A percentile compares a stretch with the other conserved stretches of the same genome.
Evolutionary conservation across 2,888 invertebrate genomes (phyloP).

Genomic region (Chorisops tibialis): DNA sequence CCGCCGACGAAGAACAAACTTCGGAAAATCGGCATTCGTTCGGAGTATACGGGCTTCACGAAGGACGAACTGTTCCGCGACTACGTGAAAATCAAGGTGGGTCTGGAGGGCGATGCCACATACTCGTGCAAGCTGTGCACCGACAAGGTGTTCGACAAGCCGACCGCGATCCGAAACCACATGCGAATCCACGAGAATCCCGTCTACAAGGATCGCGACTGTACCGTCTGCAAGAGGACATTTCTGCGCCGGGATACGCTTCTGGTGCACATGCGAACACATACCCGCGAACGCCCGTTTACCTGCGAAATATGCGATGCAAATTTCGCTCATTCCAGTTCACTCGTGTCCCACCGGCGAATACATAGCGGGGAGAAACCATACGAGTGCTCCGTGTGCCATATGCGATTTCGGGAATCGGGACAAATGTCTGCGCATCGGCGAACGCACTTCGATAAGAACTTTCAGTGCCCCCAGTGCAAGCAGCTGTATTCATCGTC

Average conservation of each 20-base stretch:
- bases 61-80: constrained; percentile 28
- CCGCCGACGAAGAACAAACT: background rate
- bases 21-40: constrained; percentile 17
- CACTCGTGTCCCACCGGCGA: constrained; percentile 28
- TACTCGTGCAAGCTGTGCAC: constrained; percentile 28
- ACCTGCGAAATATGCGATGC: constrained; percentile 30
- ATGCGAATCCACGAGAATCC: constrained; percentile 32
- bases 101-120: constrained; percentile 26
- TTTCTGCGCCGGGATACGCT: constrained; percentile 30
- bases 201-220: constrained; percentile 28
- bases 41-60: constrained; percentile 26
- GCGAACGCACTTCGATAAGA: constrained; percentile 29
- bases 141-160: constrained; percentile 23
- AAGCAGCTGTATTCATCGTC: constrained; percentile 28
- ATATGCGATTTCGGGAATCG: constrained; percentile 28
- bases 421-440: constrained; percentile 32
- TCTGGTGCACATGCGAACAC: constrained; percentile 29
- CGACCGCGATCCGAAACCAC: constrained; percentile 28
- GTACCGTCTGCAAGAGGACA: constrained; percentile 23
- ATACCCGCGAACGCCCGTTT: constrained; percentile 28
- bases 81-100: constrained; percentile 28
- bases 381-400: constrained; percentile 26
- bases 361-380: constrained; percentile 30
- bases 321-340: constrained; percentile 30
- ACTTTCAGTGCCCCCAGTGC: constrained; percentile 29